Base-by-base conservation (phyloP, 1,140 invertebrate genomes). In the Cecropterus lyciades region DNA sequence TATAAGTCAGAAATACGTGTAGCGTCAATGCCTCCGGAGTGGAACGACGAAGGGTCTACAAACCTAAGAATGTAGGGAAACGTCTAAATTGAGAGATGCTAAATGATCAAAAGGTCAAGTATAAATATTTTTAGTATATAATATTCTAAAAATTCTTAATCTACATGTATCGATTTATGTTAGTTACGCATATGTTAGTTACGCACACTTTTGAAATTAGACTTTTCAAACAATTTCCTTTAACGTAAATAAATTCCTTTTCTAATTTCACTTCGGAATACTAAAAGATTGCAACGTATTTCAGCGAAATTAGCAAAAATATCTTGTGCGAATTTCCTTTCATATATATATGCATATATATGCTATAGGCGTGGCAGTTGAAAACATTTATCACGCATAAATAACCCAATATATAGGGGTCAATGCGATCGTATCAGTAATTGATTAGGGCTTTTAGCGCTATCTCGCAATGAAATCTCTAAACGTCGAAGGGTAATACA, bases 381-480 rank as follows among this genome's bases (percentile, higher is more conserved):
- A 15, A 10, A 42, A 20, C 52, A 42, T 42, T 55, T 55, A 33
- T 42, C 52, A 42, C 33, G n/a, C 33, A 55, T 42, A 55, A 55
- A 55, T 55, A 55, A 40, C 52, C 52, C 33, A 8, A n/a, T 55
- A 60, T 68, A 69, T 70, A 59, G 62, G 67, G 74, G 77, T 69
- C 76, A 73, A 70, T 55, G 65, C 59, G 72, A 82, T 79, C 53
- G 73, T 80, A 82, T 82, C 80, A 53, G 56, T 82, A 79, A 82
- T 82, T 80, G 78, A 80, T 80, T 80, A 74, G 68, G 62, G 65
- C 77, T 80, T 80, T 82, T 80, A 75, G 67, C 43, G 46, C 13
- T 77, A 82, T 80, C 80, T 75, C 24, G 56, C 40, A 40, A 40
- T 55, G 48, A 56, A 63, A 72, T 65, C 60, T 60, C 59, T 59